A percentile compares a stretch with the other conserved stretches of the same genome.
These are phyloP conservation scores for Pocillopora grandis DNA, from an alignment of 92 coral and sea anemone genomes.

Conservation along the genomic window DNA sequence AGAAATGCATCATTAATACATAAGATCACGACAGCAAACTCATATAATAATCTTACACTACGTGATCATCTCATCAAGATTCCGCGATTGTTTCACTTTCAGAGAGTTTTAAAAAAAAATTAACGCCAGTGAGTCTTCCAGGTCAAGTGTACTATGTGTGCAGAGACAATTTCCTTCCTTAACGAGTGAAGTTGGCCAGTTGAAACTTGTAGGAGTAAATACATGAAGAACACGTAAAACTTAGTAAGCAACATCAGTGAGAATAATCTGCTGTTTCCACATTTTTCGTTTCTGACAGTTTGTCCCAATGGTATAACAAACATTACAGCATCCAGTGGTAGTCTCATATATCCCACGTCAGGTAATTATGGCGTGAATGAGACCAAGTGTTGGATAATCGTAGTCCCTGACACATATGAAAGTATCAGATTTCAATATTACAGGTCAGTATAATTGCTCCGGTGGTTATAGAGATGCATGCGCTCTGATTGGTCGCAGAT, in stretches of 20 bases:
- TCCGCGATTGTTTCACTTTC: too few species aligned
- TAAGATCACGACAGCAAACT: too few species aligned
- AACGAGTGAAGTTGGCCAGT: not conserved
- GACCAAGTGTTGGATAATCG: slow-evolving; percentile 30
- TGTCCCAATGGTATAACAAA: slow-evolving; percentile 30
- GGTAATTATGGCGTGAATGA: slow-evolving; percentile 21
- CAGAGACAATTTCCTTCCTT: too few species aligned
- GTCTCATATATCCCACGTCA: slow-evolving; percentile 1
- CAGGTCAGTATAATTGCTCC: not conserved
- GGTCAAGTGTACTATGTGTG: too few species aligned
- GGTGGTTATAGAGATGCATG: too few species aligned
- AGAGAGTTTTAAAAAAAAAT: too few species aligned
- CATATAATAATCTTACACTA: too few species aligned
- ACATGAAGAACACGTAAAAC: not conserved
- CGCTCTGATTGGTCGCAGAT: too few species aligned
- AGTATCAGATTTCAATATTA: not conserved
- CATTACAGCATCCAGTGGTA: slow-evolving; percentile 5
- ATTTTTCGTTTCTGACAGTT: not conserved
- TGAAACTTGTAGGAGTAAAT: not conserved
- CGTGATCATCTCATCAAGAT: too few species aligned
- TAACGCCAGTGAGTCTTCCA: too few species aligned
- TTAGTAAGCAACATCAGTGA: not conserved
- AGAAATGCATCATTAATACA: too few species aligned
- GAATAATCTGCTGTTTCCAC: not conserved
- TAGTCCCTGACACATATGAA: slow-evolving; percentile 12